These are phyloP conservation scores for Holcopasites calliopsidis DNA, from an alignment of 1,140 invertebrate species.

Conservation along the genomic window DNA sequence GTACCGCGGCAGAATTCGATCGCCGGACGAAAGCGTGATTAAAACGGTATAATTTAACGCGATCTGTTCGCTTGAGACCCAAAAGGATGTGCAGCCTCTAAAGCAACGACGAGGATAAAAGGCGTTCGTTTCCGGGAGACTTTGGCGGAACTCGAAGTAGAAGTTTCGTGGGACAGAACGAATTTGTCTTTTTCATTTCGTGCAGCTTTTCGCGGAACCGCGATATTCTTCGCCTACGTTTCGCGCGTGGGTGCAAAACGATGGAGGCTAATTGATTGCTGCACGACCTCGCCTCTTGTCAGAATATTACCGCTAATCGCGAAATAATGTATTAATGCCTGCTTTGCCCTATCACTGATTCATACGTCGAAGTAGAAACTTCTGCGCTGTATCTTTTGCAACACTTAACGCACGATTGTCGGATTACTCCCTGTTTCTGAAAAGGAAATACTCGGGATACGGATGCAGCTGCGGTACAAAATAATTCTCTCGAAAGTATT, in stretches of 20 bases:
- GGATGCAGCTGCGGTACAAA: too few species aligned
- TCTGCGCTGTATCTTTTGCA: too few species aligned
- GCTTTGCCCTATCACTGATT: not conserved
- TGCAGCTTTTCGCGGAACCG: not conserved
- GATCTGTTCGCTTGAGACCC: not conserved
- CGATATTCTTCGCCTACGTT: slow-evolving; percentile 17
- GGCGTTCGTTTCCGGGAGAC: not conserved
- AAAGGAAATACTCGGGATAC: too few species aligned
- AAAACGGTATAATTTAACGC: not conserved
- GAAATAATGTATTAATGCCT: slow-evolving; percentile 6
- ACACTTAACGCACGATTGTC: not conserved
- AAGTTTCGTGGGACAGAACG: not conserved
- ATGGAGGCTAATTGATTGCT: not conserved
- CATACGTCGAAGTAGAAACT: not conserved
- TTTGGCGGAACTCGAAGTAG: not conserved
- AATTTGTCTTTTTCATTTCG: not conserved
- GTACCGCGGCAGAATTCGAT: not conserved
- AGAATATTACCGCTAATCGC: slow-evolving; percentile 16
- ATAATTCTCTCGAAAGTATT: too few species aligned
- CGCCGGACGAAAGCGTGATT: not conserved
- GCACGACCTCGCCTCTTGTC: slow-evolving; percentile 3
- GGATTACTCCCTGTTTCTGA: not conserved
- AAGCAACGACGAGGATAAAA: too few species aligned
- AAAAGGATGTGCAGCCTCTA: too few species aligned
- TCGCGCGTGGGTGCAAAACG: slow-evolving; percentile 18